Base-by-base conservation (phyloP, 2,113 vertebrate genomes). In the Entelurus aequoreus region DNA sequence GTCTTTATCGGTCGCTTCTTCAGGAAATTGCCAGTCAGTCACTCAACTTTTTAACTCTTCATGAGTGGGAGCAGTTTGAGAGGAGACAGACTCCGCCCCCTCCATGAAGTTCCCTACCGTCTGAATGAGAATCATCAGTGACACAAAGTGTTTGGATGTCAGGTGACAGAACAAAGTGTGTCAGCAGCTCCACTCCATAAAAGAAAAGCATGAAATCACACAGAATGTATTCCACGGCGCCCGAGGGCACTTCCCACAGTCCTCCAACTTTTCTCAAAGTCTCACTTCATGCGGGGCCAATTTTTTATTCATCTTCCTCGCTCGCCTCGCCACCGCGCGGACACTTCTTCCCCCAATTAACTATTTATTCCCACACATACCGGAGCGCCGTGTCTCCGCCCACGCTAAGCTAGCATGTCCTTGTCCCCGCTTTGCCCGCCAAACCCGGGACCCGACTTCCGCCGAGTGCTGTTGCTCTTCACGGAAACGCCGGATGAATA, bases 181-280 rank as follows among this genome's bases (percentile, higher is more conserved):
- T 65, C 54, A 69, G 28, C 54, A 66, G 72, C 49, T 62, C 42
- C 71, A 67, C 40, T 63, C 62, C 48, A 64, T 68, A 60, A 66
- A 71, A 65, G 37, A 63, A 51, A 12, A 63, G 58, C 36, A 62
- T 37, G 52, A 59, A 75, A 71, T 61, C 28, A 63, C 2, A 55
- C 12, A 56, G 35, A 61, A 59, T 66, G 53, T 59, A 63, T 65
- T 74, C 50, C 60, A 62, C 16, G 38, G 52, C 21, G 71, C 74
- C 78, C 48, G 13, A 37, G 61, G 75, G 47, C 48, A 35, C 65
- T 65, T 79, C 53, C 54, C 61, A 51, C 69, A 79, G 63, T 55
- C 50, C 21, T 53, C 21, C 48, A 15, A 8, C 48, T 57, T 63
- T 55, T 60, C 37, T 16, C 48, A 12, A 21, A 48, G 21, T 60